Percentiles rank a stretch among this genome's conserved stretches.
phyloP scores from a whole-genome alignment of 2,888 invertebrate species.

The Cinara cedri region DNA sequence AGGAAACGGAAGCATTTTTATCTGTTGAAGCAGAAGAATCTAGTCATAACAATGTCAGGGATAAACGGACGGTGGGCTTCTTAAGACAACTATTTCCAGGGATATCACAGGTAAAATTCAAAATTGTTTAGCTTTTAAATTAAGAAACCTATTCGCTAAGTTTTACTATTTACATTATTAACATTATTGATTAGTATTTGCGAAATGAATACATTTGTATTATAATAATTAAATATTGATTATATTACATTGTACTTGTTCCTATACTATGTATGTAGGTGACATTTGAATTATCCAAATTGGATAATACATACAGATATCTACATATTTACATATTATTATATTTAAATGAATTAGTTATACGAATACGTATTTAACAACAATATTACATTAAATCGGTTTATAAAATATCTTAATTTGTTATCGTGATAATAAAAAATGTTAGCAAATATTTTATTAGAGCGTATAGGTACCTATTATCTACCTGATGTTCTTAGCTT shows the following conservation, averaged over 20 bases:
- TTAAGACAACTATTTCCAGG: constrained; percentile 76
- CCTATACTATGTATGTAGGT: too few species aligned
- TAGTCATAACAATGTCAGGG: constrained; percentile 63
- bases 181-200: too few species aligned
- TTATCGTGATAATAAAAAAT: constrained; percentile 4
- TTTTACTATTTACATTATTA: background rate
- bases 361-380: background rate
- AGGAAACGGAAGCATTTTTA: constrained; percentile 44
- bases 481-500: constrained; percentile 2
- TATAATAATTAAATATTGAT: too few species aligned
- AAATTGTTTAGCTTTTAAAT: constrained; percentile 6
- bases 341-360: too few species aligned
- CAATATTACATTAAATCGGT: too few species aligned
- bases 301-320: too few species aligned
- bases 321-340: too few species aligned
- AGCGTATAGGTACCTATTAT: background rate
- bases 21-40: constrained; percentile 44
- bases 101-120: constrained; percentile 72
- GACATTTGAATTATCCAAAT: too few species aligned
- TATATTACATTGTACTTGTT: too few species aligned
- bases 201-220: too few species aligned
- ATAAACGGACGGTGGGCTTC: constrained; percentile 79
- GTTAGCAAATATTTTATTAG: background rate
- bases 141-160: background rate
- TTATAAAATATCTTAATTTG: background rate